phyloP scores from a whole-genome alignment of 2,888 invertebrate genomes.

The Strigamia crassipes region DNA sequence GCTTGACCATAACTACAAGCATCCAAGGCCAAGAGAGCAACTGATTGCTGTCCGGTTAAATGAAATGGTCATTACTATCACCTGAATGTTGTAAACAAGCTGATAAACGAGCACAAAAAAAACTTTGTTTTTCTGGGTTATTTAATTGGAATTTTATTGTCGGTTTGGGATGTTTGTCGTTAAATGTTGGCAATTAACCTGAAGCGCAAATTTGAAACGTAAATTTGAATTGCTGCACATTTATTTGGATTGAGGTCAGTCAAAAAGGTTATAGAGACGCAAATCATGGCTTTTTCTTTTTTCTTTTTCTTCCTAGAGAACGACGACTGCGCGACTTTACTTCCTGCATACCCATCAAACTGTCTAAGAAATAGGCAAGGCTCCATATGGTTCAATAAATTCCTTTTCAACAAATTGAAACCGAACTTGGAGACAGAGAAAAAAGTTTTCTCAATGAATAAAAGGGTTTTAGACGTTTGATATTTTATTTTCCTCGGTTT shows the following conservation, averaged over 20 bases:
- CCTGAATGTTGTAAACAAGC: neutral
- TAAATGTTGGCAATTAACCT: neutral
- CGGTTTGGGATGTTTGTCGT: neutral
- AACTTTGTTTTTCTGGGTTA: too few relatives aligned
- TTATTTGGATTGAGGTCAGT: neutral
- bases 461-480: neutral
- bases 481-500: neutral
- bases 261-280: neutral
- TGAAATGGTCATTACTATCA: neutral
- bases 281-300: neutral
- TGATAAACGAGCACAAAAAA: too few relatives aligned
- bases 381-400: conserved; percentile 18
- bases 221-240: neutral
- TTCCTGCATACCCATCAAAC: conserved; percentile 21
- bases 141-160: too few relatives aligned
- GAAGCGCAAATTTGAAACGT: neutral
- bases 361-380: conserved; percentile 11
- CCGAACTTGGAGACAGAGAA: neutral
- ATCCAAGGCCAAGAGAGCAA: neutral
- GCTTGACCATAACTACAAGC: neutral
- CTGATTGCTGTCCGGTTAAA: neutral
- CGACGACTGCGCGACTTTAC: neutral
- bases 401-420: conserved; percentile 23
- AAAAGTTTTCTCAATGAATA: conserved; percentile 1
- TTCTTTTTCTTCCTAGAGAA: neutral